Evolutionary conservation across 2,888 invertebrate genomes (phyloP).

Genomic region (Himalopsyche tibetana): DNA sequence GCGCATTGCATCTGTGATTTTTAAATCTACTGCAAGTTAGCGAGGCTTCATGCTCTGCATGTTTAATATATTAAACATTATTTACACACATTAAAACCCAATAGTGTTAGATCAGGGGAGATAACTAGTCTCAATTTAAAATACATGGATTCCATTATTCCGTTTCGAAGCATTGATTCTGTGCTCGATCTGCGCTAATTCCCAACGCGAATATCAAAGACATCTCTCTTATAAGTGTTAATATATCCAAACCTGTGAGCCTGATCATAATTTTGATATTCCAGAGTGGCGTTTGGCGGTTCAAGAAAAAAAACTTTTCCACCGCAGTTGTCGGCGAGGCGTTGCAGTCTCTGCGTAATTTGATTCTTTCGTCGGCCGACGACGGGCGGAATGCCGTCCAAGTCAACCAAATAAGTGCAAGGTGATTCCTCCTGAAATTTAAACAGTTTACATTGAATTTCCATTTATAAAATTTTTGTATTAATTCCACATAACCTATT

Average conservation of each 20-base stretch:
- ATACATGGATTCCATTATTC: too few species aligned
- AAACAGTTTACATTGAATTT: neutral
- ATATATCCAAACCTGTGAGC: conserved; percentile 79
- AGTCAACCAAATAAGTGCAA: conserved; percentile 55
- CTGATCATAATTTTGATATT: conserved; percentile 83
- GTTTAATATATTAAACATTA: too few species aligned
- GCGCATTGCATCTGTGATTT: too few species aligned
- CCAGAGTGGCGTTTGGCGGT: conserved; percentile 80
- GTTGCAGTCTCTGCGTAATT: conserved; percentile 80
- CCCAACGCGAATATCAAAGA: too few species aligned
- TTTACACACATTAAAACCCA: too few species aligned
- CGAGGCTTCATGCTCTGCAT: too few species aligned
- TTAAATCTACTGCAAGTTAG: too few species aligned
- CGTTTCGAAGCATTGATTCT: too few species aligned
- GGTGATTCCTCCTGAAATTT: conserved; percentile 48
- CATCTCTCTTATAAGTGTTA: too few species aligned
- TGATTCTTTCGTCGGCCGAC: conserved; percentile 71
- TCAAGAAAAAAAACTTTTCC: conserved; percentile 83
- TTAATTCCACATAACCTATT: neutral
- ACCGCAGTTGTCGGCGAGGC: conserved; percentile 88
- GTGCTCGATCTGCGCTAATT: too few species aligned
- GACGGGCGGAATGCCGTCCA: conserved; percentile 51
- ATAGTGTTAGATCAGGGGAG: too few species aligned
- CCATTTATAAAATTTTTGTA: neutral
- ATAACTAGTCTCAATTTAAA: too few species aligned